These are phyloP conservation scores for Myoxocephalus aenaeus DNA, from an alignment of 2,797 vertebrate genomes.

Conservation along the genomic window DNA sequence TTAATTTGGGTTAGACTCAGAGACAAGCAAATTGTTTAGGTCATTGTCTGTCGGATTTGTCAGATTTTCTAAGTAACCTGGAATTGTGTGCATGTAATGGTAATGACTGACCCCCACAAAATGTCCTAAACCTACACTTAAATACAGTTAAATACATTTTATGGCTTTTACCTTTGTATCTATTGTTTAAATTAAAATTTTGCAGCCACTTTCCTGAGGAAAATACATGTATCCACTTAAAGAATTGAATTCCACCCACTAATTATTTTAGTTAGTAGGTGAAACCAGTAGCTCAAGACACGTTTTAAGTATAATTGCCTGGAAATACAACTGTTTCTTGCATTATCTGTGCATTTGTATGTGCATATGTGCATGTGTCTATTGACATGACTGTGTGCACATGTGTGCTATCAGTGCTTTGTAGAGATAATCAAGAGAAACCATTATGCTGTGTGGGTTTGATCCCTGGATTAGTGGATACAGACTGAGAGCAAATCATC, in stretches of 20 bases:
- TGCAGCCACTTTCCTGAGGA: neutral
- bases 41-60: too few relatives aligned
- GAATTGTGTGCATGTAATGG: neutral
- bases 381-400: neutral
- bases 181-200: constrained; percentile 8
- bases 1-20: too few relatives aligned
- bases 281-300: neutral
- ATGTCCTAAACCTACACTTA: neutral
- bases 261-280: neutral
- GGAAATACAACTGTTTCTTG: neutral
- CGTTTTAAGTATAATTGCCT: neutral
- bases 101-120: neutral
- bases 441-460: constrained; percentile 11
- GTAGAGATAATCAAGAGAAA: neutral
- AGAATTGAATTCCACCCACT: neutral
- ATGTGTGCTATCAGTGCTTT: neutral
- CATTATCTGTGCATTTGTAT: neutral
- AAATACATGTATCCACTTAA: constrained; percentile 11
- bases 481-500: constrained; percentile 63
- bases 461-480: constrained; percentile 59
- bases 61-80: neutral
- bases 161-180: neutral
- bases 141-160: neutral
- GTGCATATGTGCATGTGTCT: neutral
- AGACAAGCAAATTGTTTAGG: too few relatives aligned